A percentile compares a stretch with the other conserved stretches of the same genome.
Conservation (phyloP, 1,140 invertebrate genomes). For the Thalassaphorura encarpata region DNA sequence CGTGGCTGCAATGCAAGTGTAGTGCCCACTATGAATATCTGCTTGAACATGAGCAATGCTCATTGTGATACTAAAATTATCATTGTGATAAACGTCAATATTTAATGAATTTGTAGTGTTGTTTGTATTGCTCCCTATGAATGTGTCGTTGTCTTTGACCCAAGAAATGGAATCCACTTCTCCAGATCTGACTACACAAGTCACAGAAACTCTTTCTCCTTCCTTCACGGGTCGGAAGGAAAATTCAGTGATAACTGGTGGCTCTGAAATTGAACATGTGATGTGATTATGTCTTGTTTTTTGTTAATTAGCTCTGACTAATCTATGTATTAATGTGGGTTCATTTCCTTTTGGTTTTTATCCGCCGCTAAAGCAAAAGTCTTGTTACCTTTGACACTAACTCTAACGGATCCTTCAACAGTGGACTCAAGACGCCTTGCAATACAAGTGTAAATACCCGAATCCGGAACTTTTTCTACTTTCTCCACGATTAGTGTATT, state of each 20-base stretch:
- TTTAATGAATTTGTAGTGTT: neutral
- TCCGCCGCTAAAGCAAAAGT: neutral
- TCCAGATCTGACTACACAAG: slow-evolving; percentile 55
- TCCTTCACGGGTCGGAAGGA: slow-evolving; percentile 46
- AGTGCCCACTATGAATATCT: neutral
- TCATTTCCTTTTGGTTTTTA: neutral
- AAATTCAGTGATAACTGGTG: slow-evolving; percentile 49
- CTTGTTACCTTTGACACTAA: slow-evolving; percentile 42
- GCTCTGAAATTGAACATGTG: slow-evolving; percentile 41
- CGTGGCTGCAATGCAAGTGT: neutral
- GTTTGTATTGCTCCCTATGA: too few species aligned
- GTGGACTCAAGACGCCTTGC: slow-evolving; percentile 43
- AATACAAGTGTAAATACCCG: slow-evolving; percentile 43
- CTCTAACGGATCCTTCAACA: slow-evolving; percentile 37
- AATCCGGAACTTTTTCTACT: slow-evolving; percentile 43
- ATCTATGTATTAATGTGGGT: neutral
- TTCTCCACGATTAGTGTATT: slow-evolving; percentile 57
- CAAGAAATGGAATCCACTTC: slow-evolving; percentile 50
- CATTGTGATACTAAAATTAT: neutral
- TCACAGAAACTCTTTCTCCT: slow-evolving; percentile 47
- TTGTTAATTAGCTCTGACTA: neutral
- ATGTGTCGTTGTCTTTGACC: slow-evolving; percentile 47
- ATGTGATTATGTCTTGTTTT: too few species aligned
- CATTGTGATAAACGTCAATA: neutral
- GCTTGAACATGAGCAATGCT: neutral